phyloP scores from a whole-genome alignment of 1,140 invertebrate genomes.

The Bombus waltoni region DNA sequence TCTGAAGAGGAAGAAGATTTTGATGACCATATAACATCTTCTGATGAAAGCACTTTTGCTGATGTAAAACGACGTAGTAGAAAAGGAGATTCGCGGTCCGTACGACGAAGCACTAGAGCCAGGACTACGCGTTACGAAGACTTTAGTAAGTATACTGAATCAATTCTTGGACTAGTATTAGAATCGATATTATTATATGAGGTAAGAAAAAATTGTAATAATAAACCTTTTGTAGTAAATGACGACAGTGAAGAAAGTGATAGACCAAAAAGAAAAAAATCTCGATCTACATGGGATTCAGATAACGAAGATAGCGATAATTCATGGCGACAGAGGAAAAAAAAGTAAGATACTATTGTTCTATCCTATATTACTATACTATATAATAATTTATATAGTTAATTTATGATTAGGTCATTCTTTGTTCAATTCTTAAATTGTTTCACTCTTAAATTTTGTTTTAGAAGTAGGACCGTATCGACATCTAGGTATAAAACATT shows the following conservation, averaged over 20 bases:
- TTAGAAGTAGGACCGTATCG: slow-evolving; percentile 74
- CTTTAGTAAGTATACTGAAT: slow-evolving; percentile 82
- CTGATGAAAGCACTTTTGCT: slow-evolving; percentile 85
- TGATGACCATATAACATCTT: slow-evolving; percentile 83
- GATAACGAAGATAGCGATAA: slow-evolving; percentile 85
- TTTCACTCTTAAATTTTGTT: background rate
- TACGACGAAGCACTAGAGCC: slow-evolving; percentile 84
- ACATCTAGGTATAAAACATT: slow-evolving; percentile 70
- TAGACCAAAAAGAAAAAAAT: slow-evolving; percentile 83
- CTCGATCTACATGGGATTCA: slow-evolving; percentile 82
- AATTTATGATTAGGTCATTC: background rate
- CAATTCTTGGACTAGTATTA: background rate
- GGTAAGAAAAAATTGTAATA: background rate
- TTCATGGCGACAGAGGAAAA: slow-evolving; percentile 84
- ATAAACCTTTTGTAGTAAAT: slow-evolving; percentile 74
- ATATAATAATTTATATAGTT: no score
- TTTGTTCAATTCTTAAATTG: background rate
- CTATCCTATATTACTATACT: background rate
- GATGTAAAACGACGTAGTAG: slow-evolving; percentile 76
- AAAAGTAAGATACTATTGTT: slow-evolving; percentile 71
- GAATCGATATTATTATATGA: background rate
- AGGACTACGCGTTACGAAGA: slow-evolving; percentile 84
- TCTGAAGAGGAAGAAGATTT: slow-evolving; percentile 86
- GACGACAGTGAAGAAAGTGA: slow-evolving; percentile 85
- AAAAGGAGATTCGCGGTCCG: slow-evolving; percentile 77